Conservation (phyloP, 2,888 invertebrate species). For the Torymus texanus region DNA sequence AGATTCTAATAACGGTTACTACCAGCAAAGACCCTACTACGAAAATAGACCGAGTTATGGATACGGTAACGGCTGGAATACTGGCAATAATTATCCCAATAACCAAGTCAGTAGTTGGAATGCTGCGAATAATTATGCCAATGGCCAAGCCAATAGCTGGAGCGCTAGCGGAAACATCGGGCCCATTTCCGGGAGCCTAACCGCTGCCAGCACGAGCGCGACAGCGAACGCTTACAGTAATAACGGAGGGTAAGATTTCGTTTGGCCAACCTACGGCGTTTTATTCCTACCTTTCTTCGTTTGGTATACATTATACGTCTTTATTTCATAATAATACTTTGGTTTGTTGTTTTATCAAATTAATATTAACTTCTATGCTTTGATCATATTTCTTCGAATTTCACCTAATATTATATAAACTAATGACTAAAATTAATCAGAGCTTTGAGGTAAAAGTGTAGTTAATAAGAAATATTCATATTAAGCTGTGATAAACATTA, state of each 20-base stretch:
- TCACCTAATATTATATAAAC: not conserved
- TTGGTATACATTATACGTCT: too few species aligned
- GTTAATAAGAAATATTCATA: too few species aligned
- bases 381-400: not conserved
- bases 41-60: slow-evolving; percentile 32
- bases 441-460: too few species aligned
- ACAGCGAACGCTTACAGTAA: not conserved
- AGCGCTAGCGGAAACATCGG: slow-evolving; percentile 42
- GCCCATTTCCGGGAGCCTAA: slow-evolving; percentile 22
- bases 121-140: slow-evolving; percentile 44
- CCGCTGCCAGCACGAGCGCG: slow-evolving; percentile 15
- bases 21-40: slow-evolving; percentile 42
- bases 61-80: not conserved
- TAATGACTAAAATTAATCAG: not conserved
- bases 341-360: too few species aligned
- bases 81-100: slow-evolving; percentile 46
- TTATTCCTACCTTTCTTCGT: not conserved
- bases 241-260: slow-evolving; percentile 49
- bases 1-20: slow-evolving; percentile 39
- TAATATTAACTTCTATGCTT: not conserved
- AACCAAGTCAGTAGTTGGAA: slow-evolving; percentile 41
- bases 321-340: too few species aligned
- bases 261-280: slow-evolving; percentile 37
- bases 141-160: slow-evolving; percentile 53
- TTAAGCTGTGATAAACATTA: too few species aligned